These are phyloP conservation scores for Oreochromis spilurus DNA, from an alignment of 2,113 vertebrate genomes.

Conservation along the genomic window DNA sequence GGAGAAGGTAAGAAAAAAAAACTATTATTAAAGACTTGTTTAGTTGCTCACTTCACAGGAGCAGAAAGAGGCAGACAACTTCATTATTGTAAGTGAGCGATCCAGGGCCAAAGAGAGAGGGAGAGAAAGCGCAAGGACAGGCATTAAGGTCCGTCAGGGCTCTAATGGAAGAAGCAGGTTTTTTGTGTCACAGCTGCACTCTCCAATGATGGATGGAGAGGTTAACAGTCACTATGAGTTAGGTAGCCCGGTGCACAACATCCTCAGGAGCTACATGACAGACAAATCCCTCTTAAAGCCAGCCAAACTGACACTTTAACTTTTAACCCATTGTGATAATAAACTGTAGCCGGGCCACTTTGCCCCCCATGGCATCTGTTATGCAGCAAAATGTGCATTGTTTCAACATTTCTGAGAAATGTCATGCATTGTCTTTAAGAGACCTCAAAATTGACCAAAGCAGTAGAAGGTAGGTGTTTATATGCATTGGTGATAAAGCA, in stretches of 20 bases:
- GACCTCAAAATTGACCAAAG: background rate
- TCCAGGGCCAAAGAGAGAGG: background rate
- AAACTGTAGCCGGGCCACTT: background rate
- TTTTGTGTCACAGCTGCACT: constrained; percentile 59
- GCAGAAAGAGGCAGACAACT: constrained; percentile 4
- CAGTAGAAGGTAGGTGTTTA: background rate
- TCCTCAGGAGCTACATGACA: constrained; percentile 14
- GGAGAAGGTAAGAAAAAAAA: background rate
- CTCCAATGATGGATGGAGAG: constrained; percentile 56
- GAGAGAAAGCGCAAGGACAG: constrained; percentile 18
- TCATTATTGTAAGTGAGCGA: constrained; percentile 13
- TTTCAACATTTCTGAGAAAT: background rate
- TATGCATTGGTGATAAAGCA: background rate
- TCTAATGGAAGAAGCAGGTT: constrained; percentile 64
- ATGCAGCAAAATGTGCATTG: background rate
- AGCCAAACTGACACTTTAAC: background rate
- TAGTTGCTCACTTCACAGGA: constrained; percentile 12
- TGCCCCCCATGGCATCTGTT: background rate
- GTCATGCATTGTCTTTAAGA: background rate
- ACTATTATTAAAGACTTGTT: constrained; percentile 17
- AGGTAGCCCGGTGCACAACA: constrained; percentile 2
- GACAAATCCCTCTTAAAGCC: constrained; percentile 6
- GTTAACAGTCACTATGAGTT: constrained; percentile 45
- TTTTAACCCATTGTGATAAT: background rate
- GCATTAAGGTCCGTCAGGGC: constrained; percentile 44